phyloP scores from a whole-genome alignment of 1,140 invertebrate genomes.

The Microplitis mediator region DNA sequence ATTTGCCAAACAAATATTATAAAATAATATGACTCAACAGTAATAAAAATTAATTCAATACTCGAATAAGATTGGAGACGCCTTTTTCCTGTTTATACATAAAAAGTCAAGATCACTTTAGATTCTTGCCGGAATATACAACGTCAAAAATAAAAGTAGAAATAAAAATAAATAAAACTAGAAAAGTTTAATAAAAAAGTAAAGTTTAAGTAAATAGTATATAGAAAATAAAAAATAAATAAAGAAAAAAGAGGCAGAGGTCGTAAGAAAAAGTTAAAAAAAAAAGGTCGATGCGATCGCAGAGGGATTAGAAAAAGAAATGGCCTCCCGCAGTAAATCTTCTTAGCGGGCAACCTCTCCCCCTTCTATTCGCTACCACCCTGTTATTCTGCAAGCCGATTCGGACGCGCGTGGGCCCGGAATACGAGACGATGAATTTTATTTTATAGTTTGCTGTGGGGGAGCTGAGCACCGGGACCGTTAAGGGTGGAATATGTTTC shows the following conservation, averaged over 20 bases:
- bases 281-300: slow-evolving; percentile 28
- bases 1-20: too few relatives aligned
- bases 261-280: background rate
- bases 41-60: too few relatives aligned
- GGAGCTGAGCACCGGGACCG: slow-evolving; percentile 38
- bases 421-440: slow-evolving; percentile 58
- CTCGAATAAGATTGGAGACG: background rate
- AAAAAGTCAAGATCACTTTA: background rate
- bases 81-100: background rate
- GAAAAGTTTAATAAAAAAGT: background rate
- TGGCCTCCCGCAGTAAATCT: slow-evolving; percentile 31
- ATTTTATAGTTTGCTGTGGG: slow-evolving; percentile 55
- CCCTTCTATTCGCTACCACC: background rate
- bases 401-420: slow-evolving; percentile 27
- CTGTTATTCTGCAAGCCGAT: background rate
- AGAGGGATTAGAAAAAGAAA: slow-evolving; percentile 33
- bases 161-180: background rate
- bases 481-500: slow-evolving; percentile 63
- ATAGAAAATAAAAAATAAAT: background rate
- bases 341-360: slow-evolving; percentile 18
- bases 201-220: background rate
- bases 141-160: background rate
- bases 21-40: too few relatives aligned
- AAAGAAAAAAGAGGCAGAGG: background rate
- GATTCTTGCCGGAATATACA: background rate